Percentiles rank a stretch among this genome's conserved stretches.
phyloP scores from a whole-genome alignment of 1,140 invertebrate species.

The Bombus sylvicola region DNA sequence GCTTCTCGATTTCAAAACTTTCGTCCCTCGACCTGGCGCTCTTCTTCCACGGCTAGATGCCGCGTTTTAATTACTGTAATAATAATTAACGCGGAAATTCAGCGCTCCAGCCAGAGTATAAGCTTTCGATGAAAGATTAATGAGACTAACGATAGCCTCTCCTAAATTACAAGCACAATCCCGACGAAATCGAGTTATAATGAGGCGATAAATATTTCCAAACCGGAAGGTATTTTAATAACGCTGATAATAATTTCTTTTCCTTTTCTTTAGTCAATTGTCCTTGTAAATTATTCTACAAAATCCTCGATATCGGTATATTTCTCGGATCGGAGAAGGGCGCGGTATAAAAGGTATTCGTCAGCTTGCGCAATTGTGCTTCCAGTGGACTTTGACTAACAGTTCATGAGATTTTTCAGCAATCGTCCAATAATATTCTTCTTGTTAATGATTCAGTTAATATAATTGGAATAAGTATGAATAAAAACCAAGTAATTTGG shows the following conservation, averaged over 20 bases:
- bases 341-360: neutral
- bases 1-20: slow-evolving; percentile 27
- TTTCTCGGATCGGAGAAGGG: too few relatives aligned
- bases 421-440: too few relatives aligned
- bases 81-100: slow-evolving; percentile 43
- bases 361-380: too few relatives aligned
- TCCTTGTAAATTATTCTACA: neutral
- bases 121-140: slow-evolving; percentile 28
- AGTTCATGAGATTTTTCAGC: too few relatives aligned
- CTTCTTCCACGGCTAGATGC: neutral
- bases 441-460: too few relatives aligned
- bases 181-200: neutral
- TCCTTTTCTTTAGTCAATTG: too few relatives aligned
- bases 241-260: neutral
- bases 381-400: too few relatives aligned
- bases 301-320: neutral
- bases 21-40: too few relatives aligned
- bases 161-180: neutral
- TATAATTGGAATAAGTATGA: too few relatives aligned
- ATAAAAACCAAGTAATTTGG: too few relatives aligned
- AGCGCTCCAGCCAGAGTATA: neutral
- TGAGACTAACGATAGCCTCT: slow-evolving; percentile 12
- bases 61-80: slow-evolving; percentile 44
- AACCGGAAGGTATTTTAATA: neutral
- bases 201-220: slow-evolving; percentile 16